Conservation (phyloP, 2,888 invertebrate species). For the Cryptocephalus primarius region DNA sequence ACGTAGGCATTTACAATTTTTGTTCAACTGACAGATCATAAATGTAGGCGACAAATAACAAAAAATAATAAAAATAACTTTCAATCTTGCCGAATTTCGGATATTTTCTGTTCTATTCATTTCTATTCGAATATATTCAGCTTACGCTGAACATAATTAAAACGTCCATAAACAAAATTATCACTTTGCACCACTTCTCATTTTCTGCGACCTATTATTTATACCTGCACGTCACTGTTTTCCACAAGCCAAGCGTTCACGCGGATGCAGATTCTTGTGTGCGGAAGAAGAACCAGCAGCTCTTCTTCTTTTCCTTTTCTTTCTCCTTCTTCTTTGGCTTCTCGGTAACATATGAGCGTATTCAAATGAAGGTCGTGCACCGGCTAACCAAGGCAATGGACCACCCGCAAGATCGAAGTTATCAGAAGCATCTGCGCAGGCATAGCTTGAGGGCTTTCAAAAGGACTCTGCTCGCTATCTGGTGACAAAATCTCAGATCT, state of each 20-base stretch:
- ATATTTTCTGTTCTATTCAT: too few relatives aligned
- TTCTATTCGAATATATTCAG: too few relatives aligned
- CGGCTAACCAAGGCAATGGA: conserved; percentile 12
- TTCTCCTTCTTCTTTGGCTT: background rate
- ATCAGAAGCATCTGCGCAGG: background rate
- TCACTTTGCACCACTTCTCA: too few relatives aligned
- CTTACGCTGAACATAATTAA: too few relatives aligned
- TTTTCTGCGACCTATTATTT: background rate
- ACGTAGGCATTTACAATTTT: too few relatives aligned
- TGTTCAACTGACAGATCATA: too few relatives aligned
- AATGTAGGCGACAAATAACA: too few relatives aligned
- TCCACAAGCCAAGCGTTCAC: conserved; percentile 1
- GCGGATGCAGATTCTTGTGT: conserved; percentile 28
- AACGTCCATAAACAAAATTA: too few relatives aligned
- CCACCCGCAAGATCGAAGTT: conserved; percentile 29
- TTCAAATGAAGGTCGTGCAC: conserved; percentile 36
- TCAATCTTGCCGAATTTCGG: too few relatives aligned
- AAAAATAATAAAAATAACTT: too few relatives aligned
- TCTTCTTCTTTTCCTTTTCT: background rate
- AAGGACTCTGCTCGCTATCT: conserved; percentile 28
- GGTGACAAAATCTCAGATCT: conserved; percentile 40
- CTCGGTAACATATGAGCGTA: conserved; percentile 33
- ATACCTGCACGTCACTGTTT: background rate
- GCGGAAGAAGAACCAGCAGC: conserved; percentile 12
- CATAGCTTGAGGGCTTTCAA: conserved; percentile 17